Evolutionary conservation across 2,113 vertebrate genomes (phyloP).

Genomic region (Pollachius pollachius): DNA sequence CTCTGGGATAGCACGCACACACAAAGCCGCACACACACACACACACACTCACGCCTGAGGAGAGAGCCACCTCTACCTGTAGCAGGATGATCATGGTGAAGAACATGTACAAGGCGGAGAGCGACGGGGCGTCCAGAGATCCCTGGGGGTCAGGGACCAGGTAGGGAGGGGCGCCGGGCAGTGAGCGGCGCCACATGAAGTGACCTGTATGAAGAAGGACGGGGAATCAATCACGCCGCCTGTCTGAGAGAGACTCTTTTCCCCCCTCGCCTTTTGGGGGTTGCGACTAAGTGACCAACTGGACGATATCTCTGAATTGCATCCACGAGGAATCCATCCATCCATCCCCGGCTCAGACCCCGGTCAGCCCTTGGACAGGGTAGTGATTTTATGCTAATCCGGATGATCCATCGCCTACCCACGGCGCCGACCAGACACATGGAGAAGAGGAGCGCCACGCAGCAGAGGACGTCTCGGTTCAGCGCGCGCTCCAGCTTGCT

Average conservation of each 20-base stretch:
- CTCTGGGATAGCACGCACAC: not conserved
- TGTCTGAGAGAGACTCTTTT: slow-evolving; percentile 7
- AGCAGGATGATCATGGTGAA: slow-evolving; percentile 95
- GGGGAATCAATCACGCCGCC: slow-evolving; percentile 50
- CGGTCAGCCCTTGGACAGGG: slow-evolving; percentile 10
- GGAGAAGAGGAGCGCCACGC: slow-evolving; percentile 82
- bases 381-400: slow-evolving; percentile 31
- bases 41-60: not conserved
- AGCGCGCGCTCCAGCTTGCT: slow-evolving; percentile 88
- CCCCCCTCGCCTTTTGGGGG: not conserved
- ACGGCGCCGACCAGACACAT: slow-evolving; percentile 90
- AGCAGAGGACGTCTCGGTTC: slow-evolving; percentile 85
- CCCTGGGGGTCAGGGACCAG: slow-evolving; percentile 76
- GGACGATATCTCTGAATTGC: slow-evolving; percentile 23
- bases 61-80: slow-evolving; percentile 76
- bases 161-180: slow-evolving; percentile 77
- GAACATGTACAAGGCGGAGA: slow-evolving; percentile 87
- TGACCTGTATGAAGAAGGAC: slow-evolving; percentile 78
- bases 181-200: slow-evolving; percentile 75
- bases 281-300: slow-evolving; percentile 22
- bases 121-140: slow-evolving; percentile 62
- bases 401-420: slow-evolving; percentile 70
- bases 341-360: slow-evolving; percentile 32
- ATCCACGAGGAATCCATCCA: slow-evolving; percentile 15
- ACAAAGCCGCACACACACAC: slow-evolving; percentile 2